phyloP scores from a whole-genome alignment of 2,888 invertebrate species.

The Drosophila merina region DNA sequence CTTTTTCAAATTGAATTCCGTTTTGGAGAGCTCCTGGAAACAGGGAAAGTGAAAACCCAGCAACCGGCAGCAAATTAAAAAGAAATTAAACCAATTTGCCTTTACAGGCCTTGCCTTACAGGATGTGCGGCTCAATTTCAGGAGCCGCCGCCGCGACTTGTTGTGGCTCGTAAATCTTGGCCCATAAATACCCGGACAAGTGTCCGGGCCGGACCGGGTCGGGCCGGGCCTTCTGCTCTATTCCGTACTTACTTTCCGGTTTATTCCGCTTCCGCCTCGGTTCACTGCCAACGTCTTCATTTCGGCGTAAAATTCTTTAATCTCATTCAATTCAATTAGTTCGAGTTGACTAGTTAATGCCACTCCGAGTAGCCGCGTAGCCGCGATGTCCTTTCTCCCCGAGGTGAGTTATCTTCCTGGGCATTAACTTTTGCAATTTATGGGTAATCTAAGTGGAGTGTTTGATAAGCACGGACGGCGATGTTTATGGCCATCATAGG shows the following conservation, averaged over 20 bases:
- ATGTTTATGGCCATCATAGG: conserved; percentile 28
- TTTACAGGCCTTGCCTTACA: conserved; percentile 37
- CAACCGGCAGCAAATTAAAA: conserved; percentile 82
- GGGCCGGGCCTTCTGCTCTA: conserved; percentile 28
- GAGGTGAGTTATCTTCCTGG: conserved; percentile 56
- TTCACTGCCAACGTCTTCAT: conserved; percentile 64
- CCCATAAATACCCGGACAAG: conserved; percentile 75
- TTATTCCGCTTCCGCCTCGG: conserved; percentile 40
- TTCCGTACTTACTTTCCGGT: conserved; percentile 5
- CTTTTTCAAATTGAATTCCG: conserved; percentile 79
- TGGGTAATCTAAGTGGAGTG: conserved; percentile 56
- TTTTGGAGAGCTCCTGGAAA: conserved; percentile 43
- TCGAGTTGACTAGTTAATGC: conserved; percentile 82
- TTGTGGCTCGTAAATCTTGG: conserved; percentile 81
- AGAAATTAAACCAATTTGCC: conserved; percentile 83
- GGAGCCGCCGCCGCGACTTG: conserved; percentile 47
- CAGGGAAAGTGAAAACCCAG: conserved; percentile 56
- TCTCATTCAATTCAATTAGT: conserved; percentile 84
- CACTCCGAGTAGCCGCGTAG: conserved; percentile 49
- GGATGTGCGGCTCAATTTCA: conserved; percentile 72
- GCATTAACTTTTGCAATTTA: conserved; percentile 80
- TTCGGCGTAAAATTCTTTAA: conserved; percentile 82
- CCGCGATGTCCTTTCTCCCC: conserved; percentile 57
- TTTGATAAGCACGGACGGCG: background rate
- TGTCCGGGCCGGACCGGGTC: conserved; percentile 7